Conservation (phyloP, 1,140 invertebrate genomes). For the Bombus confusus region DNA sequence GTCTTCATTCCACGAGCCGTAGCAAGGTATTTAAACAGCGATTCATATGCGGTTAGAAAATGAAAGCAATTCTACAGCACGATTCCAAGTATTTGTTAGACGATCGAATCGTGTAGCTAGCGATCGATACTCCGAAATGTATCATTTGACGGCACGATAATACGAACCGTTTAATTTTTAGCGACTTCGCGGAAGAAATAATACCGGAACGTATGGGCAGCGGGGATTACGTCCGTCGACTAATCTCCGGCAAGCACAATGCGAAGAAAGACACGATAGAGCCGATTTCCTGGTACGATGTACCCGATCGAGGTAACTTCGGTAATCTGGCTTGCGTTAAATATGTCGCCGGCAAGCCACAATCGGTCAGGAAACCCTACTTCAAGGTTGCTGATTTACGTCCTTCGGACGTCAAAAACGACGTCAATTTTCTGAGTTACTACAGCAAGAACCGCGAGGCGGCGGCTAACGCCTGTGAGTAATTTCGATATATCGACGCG, state of each 20-base stretch:
- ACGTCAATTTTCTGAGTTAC: constrained; percentile 89
- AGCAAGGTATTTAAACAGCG: constrained; percentile 79
- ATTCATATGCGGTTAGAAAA: neutral
- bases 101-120: neutral
- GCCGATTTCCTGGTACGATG: constrained; percentile 85
- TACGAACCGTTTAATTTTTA: constrained; percentile 54
- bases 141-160: neutral
- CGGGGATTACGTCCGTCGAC: constrained; percentile 86
- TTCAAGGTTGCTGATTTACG: constrained; percentile 85
- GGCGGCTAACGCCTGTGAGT: constrained; percentile 83
- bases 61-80: neutral
- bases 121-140: neutral
- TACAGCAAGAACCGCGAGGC: constrained; percentile 89
- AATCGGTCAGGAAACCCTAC: constrained; percentile 87
- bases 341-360: constrained; percentile 89
- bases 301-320: constrained; percentile 85
- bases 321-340: constrained; percentile 90
- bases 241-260: constrained; percentile 84
- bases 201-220: constrained; percentile 81
- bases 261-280: constrained; percentile 82
- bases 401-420: constrained; percentile 84
- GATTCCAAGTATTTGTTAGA: neutral
- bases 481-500: constrained; percentile 20
- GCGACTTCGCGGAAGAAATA: constrained; percentile 78
- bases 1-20: constrained; percentile 86